Evolutionary conservation across 1,140 invertebrate genomes (phyloP), one percentile per base, ranked within the genome.

Genomic region (Polypedilum vanderplanki): DNA sequence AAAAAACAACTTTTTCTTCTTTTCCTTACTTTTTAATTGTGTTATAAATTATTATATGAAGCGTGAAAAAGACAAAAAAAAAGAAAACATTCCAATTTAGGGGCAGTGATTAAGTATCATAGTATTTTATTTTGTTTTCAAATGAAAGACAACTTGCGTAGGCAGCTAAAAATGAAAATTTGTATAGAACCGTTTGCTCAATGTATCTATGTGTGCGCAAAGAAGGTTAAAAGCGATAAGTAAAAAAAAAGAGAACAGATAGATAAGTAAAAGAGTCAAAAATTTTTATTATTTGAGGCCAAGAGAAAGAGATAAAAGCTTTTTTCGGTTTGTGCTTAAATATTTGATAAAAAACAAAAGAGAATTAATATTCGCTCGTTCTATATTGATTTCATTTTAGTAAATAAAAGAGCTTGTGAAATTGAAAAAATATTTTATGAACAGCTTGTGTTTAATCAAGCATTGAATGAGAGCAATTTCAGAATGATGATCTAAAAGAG

Each of bases 221-320:
- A n/a, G 12, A 57, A 57, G 12, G 46, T 57, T 12, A 12, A 57
- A 57, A 57, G 24, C 12, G 46, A 57, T 57, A 57, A 57, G 24
- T 33, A 33, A 57, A 57, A 57, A 33, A 57, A 57, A 57, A 57
- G 46, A 57, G 46, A 57, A 57, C 46, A 57, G 46, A 57, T 57
- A 57, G n/a, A 57, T n/a, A 57, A n/a, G n/a, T n/a, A n/a, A n/a
- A n/a, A 33, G 5, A 33, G 24, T 33, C 24, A 33, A 1, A 33
- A 33, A 33, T 33, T 33, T 33, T 33, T 5, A 33, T n/a, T n/a
- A n/a, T n/a, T n/a, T 33, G 24, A 33, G 24, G 24, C 24, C 24
- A 33, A 33, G 24, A 33, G 24, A 33, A 33, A 33, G 24, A 33
- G 24, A 33, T 33, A 33, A 33, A 33, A 33, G 24, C 24, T 33